A percentile compares a stretch with the other conserved stretches of the same genome.
Conservation (phyloP, 1,140 invertebrate genomes). For the Cyclina sinensis region DNA sequence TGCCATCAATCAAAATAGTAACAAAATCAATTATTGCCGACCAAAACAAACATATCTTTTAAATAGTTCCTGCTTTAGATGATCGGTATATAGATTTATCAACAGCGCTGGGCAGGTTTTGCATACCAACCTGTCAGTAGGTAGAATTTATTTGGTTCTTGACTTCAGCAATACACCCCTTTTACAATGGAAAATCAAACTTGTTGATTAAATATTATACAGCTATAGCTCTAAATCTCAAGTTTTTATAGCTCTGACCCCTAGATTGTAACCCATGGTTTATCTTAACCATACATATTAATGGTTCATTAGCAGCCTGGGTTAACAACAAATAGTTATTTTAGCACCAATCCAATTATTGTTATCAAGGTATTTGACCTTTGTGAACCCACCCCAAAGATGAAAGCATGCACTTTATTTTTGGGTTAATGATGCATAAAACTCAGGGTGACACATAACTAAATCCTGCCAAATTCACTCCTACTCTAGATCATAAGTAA, state of each 20-base stretch:
- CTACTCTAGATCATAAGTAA: too few species aligned
- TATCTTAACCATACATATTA: conserved; percentile 45
- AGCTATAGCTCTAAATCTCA: conserved; percentile 13
- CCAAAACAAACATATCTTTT: conserved; percentile 5
- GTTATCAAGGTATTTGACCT: conserved; percentile 38
- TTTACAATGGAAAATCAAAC: conserved; percentile 5
- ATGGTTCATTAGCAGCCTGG: conserved; percentile 35
- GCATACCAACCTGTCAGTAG: not conserved
- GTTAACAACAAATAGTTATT: not conserved
- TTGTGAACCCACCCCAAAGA: not conserved
- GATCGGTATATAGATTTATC: not conserved
- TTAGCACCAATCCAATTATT: conserved; percentile 33
- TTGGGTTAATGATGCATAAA: conserved; percentile 7
- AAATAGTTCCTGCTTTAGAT: not conserved
- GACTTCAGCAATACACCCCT: not conserved
- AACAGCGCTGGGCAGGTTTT: not conserved
- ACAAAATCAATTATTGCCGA: not conserved
- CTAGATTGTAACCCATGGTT: too few species aligned
- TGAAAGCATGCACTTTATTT: not conserved
- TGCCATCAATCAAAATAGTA: not conserved
- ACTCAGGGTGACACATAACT: not conserved
- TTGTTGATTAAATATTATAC: not conserved
- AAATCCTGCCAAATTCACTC: not conserved
- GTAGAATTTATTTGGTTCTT: conserved; percentile 3
- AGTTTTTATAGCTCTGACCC: conserved; percentile 46